phyloP scores from a whole-genome alignment of 1,140 invertebrate genomes.

The Atta colombica region DNA sequence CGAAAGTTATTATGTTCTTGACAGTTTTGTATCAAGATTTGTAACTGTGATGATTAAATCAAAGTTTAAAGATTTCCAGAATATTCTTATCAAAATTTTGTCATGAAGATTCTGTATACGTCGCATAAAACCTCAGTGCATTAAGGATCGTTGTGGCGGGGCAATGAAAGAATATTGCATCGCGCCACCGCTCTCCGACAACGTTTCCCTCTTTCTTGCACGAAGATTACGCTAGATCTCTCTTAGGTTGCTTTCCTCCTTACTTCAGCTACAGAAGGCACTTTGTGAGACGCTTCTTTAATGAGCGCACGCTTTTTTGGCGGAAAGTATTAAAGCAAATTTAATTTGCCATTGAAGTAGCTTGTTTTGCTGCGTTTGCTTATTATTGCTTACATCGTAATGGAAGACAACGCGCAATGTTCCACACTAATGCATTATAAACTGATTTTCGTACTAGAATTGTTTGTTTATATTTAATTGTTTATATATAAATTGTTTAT shows the following conservation, averaged over 20 bases:
- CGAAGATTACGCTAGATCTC: constrained; percentile 29
- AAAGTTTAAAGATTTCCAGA: constrained; percentile 7
- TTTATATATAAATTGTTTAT: no score
- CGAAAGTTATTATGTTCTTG: not conserved
- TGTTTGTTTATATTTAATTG: constrained; percentile 6
- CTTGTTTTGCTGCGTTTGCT: constrained; percentile 21
- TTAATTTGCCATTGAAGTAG: constrained; percentile 44
- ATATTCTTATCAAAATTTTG: not conserved
- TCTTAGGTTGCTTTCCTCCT: constrained; percentile 26
- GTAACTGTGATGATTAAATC: not conserved
- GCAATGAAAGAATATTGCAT: constrained; percentile 71
- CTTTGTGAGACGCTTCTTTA: constrained; percentile 47
- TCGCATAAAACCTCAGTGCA: constrained; percentile 74
- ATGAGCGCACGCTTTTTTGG: constrained; percentile 31
- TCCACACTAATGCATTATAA: not conserved
- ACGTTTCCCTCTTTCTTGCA: not conserved
- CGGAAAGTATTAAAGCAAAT: constrained; percentile 26
- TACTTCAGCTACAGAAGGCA: constrained; percentile 1
- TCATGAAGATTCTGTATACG: constrained; percentile 40
- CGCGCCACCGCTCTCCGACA: not conserved
- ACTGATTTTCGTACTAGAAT: not conserved
- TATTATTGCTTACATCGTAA: constrained; percentile 24
- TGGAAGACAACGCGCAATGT: not conserved
- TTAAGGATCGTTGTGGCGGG: constrained; percentile 65
- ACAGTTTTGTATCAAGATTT: not conserved